Evolutionary conservation across 2,113 vertebrate genomes (phyloP).

Genomic region (Dromas ardeola): DNA sequence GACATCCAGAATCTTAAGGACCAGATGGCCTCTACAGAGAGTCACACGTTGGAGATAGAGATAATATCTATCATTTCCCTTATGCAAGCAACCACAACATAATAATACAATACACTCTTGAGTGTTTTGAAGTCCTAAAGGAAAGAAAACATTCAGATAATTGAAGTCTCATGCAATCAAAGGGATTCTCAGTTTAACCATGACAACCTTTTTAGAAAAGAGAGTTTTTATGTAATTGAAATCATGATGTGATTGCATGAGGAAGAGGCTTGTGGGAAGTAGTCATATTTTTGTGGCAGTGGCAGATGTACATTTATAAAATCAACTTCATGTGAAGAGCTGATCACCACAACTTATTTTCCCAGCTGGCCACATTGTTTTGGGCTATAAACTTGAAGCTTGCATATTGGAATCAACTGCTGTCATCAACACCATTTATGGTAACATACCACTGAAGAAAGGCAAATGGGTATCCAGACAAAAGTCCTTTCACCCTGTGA

Average conservation of each 20-base stretch:
- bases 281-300: neutral
- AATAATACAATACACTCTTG: neutral
- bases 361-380: neutral
- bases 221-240: neutral
- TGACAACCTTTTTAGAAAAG: neutral
- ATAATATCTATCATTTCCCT: neutral
- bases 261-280: neutral
- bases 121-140: neutral
- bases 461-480: neutral
- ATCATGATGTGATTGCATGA: neutral
- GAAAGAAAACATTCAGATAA: neutral
- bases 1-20: neutral
- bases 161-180: neutral
- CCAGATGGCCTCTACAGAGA: neutral
- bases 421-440: neutral
- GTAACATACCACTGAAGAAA: neutral
- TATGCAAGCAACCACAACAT: neutral
- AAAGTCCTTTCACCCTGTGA: neutral
- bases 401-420: neutral
- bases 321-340: neutral
- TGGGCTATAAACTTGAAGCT: neutral
- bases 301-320: neutral
- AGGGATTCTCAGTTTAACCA: neutral
- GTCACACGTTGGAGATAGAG: neutral
- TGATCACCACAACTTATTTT: neutral